Base-by-base conservation (phyloP, 2,113 vertebrate genomes). In the Phrynosoma platyrhinos region DNA sequence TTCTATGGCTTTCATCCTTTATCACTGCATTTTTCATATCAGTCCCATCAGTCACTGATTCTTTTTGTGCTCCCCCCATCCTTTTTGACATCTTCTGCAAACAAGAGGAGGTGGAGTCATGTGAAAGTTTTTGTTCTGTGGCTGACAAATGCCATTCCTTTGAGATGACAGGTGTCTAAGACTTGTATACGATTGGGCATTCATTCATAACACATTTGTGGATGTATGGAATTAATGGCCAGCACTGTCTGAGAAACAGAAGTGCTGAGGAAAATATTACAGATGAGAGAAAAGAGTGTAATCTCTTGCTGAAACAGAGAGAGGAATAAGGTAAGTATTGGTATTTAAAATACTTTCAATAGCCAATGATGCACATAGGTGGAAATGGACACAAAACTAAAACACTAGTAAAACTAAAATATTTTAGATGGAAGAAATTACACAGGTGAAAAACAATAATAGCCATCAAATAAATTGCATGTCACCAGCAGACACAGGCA, bases 1-100 rank as follows among this genome's bases (percentile, higher is more conserved):
- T 64, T 87, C 80, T 78, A 64, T 68, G 69, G 68, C 88, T 92
- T 86, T 90, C 83, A 93, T 82, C 82, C 90, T 82, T 87, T 87
- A 90, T 87, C 74, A 20, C 62, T 90, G 36, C 78, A 40, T 79
- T 90, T 79, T 91, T 93, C 69, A 90, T 85, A 82, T 90, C 68
- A 88, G 68, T 66, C 79, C 2, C 77, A 84, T 78, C 20, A 74
- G 64, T 88, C 68, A 58, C 27, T 4, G 16, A 21, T 80, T 30
- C 0, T 30, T 69, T 86, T 83, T 83, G 7, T 27, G 9, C 21
- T n/a, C 2, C 87, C n/a, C 58, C 85, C 83, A 40, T 81, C 89
- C 53, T 27, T 66, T 91, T 90, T 86, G 86, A 80, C 16, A 13
- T 52, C 74, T 78, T 53, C 23, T 90, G 82, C 47, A 88, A 91